A percentile compares a stretch with the other conserved stretches of the same genome.
Evolutionary conservation across 2,113 vertebrate genomes (phyloP).

Genomic region (Illadopsis cleaveri): DNA sequence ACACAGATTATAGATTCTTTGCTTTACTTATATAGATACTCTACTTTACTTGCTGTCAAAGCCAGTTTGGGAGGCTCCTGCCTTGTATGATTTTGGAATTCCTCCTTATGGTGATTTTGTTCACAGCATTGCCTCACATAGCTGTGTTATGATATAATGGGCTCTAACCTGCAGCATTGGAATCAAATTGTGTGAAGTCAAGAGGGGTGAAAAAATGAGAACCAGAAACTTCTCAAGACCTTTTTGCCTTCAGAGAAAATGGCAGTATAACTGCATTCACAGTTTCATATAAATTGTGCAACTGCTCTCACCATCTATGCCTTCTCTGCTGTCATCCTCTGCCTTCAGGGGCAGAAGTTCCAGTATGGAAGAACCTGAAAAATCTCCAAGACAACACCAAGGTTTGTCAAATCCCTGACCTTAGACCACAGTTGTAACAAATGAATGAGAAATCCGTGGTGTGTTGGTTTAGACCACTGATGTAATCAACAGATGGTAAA

Average conservation of each 20-base stretch:
- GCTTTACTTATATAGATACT: not conserved
- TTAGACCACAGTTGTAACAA: not conserved
- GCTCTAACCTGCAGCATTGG: not conserved
- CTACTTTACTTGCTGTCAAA: not conserved
- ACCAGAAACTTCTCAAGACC: not conserved
- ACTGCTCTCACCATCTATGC: not conserved
- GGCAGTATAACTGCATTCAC: not conserved
- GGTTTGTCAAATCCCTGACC: not conserved
- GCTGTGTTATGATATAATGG: fast-evolving
- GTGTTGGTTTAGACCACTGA: not conserved
- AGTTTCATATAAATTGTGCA: not conserved
- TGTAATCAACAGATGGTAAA: not conserved
- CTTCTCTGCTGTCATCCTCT: not conserved
- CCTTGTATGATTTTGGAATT: not conserved
- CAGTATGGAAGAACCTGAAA: not conserved
- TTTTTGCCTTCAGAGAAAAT: not conserved
- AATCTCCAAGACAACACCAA: not conserved
- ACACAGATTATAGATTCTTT: fast-evolving
- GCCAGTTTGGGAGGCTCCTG: not conserved
- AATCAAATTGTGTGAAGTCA: not conserved
- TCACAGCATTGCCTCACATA: not conserved
- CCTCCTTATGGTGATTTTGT: not conserved
- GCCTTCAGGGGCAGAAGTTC: not conserved
- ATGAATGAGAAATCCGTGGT: not conserved
- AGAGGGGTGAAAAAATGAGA: not conserved